Percentiles rank a stretch among this genome's conserved stretches.
Conservation (phyloP, 2,113 vertebrate genomes). For the Archocentrus centrarchus region DNA sequence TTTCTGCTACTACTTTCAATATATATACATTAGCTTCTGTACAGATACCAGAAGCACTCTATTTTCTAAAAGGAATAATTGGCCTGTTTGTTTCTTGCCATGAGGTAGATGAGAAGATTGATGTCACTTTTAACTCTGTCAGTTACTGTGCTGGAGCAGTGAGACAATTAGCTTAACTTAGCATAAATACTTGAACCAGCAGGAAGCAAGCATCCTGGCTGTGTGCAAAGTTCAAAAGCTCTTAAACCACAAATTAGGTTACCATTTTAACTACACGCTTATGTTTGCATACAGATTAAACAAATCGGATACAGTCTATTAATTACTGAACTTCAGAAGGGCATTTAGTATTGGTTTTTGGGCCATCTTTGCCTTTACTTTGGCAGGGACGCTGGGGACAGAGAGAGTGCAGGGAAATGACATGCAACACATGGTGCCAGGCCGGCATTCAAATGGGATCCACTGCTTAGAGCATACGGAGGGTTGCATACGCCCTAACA, state of each 20-base stretch:
- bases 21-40: not conserved
- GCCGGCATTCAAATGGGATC: not conserved
- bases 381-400: not conserved
- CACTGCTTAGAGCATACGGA: not conserved
- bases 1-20: not conserved
- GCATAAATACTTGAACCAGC: conserved; percentile 19
- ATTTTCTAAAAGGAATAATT: conserved; percentile 4
- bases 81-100: conserved; percentile 7
- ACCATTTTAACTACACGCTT: conserved; percentile 3
- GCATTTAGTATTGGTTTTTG: not conserved
- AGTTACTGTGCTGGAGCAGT: conserved; percentile 9
- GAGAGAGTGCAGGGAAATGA: not conserved
- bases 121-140: conserved; percentile 8
- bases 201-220: conserved; percentile 23
- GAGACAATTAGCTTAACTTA: conserved; percentile 32
- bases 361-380: not conserved
- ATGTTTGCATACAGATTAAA: conserved; percentile 22
- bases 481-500: not conserved
- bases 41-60: not conserved
- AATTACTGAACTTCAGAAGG: not conserved
- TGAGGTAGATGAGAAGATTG: conserved; percentile 14
- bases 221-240: conserved; percentile 3
- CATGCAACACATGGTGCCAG: not conserved
- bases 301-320: conserved; percentile 16
- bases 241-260: conserved; percentile 17